Evolutionary conservation across 2,797 vertebrate genomes (phyloP).

Genomic region (Alfaro cultratus): DNA sequence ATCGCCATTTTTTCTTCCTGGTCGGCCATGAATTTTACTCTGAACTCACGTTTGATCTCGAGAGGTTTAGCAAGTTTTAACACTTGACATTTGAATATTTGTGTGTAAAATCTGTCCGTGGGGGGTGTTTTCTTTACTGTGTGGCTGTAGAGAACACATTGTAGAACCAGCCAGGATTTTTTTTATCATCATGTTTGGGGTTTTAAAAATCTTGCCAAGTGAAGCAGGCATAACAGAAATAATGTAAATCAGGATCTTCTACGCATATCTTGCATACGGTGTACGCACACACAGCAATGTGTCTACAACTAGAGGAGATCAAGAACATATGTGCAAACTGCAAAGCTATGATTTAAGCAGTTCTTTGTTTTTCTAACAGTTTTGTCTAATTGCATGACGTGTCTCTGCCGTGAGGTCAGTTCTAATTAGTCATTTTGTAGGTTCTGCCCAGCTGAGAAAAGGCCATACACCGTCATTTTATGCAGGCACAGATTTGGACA

Average conservation of each 20-base stretch:
- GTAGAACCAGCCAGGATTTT: no score
- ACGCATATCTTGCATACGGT: not conserved
- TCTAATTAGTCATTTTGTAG: constrained; percentile 54
- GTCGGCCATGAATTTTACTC: no score
- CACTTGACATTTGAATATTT: no score
- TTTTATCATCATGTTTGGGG: no score
- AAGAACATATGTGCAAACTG: constrained; percentile 34
- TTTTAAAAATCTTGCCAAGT: no score
- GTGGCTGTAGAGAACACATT: no score
- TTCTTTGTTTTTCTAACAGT: constrained; percentile 23
- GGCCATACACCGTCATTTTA: constrained; percentile 50
- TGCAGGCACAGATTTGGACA: constrained; percentile 32
- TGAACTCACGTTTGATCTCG: no score
- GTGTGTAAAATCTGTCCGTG: no score
- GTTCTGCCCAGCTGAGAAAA: constrained; percentile 34
- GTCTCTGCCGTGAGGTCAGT: constrained; percentile 37
- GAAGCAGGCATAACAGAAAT: not conserved
- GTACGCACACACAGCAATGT: constrained; percentile 6
- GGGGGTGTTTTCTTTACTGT: no score
- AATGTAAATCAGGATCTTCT: not conserved
- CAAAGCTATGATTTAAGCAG: constrained; percentile 30
- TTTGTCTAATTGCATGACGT: constrained; percentile 35
- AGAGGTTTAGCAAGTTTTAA: no score
- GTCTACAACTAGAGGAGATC: constrained; percentile 32
- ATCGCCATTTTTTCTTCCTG: no score